Evolutionary conservation across 2,888 invertebrate species (phyloP).

Genomic region (Polydrusus pterygomalis): DNA sequence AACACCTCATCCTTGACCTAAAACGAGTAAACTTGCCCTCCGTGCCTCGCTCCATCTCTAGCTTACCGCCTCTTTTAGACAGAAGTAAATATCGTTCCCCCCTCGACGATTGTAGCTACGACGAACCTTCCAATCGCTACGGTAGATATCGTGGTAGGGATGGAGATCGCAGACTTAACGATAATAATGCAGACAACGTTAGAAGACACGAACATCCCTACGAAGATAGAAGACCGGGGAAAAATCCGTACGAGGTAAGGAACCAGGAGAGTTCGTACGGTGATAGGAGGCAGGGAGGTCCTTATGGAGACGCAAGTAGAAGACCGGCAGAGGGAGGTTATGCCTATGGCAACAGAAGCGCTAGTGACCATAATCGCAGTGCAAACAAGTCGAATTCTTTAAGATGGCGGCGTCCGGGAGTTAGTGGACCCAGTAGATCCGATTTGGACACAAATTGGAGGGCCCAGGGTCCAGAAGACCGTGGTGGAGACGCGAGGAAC

Average conservation of each 20-base stretch:
- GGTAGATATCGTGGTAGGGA: conserved; percentile 9
- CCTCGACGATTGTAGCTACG: conserved; percentile 24
- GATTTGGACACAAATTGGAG: conserved; percentile 39
- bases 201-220: too few relatives aligned
- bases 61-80: not conserved
- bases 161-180: not conserved
- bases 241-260: too few relatives aligned
- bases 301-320: too few relatives aligned
- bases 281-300: too few relatives aligned
- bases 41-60: not conserved
- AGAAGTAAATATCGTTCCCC: conserved; percentile 32
- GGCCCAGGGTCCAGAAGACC: not conserved
- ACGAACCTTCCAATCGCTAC: conserved; percentile 22
- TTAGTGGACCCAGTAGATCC: not conserved
- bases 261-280: too few relatives aligned
- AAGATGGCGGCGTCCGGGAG: not conserved
- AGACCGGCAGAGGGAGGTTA: not conserved
- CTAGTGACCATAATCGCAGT: not conserved
- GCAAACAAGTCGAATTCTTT: not conserved
- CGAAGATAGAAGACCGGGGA: too few relatives aligned
- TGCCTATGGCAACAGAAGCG: not conserved
- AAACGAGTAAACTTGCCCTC: not conserved
- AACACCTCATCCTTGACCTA: conserved; percentile 27
- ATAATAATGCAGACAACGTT: too few relatives aligned
- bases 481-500: not conserved